A percentile compares a stretch with the other conserved stretches of the same genome.
These are phyloP conservation scores for Chymomyza caudatula DNA, from an alignment of 2,888 invertebrate genomes.

Conservation along the genomic window DNA sequence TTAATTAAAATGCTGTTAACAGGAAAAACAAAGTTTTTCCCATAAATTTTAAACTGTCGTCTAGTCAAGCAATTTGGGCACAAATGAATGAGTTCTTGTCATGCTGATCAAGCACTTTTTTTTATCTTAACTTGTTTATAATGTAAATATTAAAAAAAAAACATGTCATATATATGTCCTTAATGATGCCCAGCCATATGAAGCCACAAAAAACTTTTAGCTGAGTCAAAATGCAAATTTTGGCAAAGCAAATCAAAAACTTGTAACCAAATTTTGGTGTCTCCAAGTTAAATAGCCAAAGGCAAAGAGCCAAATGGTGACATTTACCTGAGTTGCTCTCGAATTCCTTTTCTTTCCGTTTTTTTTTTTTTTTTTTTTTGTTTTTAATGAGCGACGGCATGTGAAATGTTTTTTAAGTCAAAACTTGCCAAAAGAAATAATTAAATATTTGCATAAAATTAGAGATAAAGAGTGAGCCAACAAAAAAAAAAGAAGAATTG, in stretches of 20 bases:
- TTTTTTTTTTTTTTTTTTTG: neutral
- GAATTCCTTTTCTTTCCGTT: neutral
- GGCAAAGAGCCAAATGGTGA: neutral
- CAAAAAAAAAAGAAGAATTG: neutral
- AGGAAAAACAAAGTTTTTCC: neutral
- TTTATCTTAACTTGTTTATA: neutral
- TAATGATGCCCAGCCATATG: neutral
- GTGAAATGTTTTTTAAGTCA: neutral
- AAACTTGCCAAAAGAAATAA: neutral
- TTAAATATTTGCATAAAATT: neutral
- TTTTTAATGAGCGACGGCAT: neutral
- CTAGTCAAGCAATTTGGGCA: neutral
- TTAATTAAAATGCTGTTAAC: neutral
- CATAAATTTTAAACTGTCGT: neutral
- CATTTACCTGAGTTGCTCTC: neutral
- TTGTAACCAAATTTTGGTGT: neutral
- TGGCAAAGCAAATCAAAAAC: neutral
- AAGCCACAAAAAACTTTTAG: neutral
- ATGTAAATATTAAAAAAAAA: neutral
- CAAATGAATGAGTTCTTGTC: neutral
- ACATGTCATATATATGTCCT: neutral
- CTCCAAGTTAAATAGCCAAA: neutral
- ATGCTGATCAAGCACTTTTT: neutral
- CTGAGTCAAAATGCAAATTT: neutral
- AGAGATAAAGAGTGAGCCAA: neutral